Percentiles rank a stretch among this genome's conserved stretches.
These are phyloP conservation scores for Phrynocephalus guinanensis DNA, from an alignment of 2,797 vertebrate species.

Conservation along the genomic window DNA sequence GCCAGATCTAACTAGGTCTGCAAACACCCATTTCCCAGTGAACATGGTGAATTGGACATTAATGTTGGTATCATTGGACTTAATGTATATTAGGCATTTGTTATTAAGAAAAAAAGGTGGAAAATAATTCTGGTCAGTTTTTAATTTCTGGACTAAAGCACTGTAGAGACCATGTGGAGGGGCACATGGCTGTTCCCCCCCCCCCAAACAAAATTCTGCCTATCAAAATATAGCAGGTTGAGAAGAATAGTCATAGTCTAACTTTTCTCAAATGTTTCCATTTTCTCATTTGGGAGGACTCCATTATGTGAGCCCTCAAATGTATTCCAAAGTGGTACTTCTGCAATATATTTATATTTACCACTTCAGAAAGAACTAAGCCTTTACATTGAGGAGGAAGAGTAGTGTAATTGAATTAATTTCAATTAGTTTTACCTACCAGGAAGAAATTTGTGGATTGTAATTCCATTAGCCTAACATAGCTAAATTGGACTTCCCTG, in stretches of 20 bases:
- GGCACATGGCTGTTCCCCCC: neutral
- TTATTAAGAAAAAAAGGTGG: neutral
- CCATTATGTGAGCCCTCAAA: neutral
- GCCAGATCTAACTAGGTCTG: neutral
- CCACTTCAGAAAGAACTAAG: neutral
- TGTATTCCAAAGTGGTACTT: neutral
- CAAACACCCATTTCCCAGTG: neutral
- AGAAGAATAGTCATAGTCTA: neutral
- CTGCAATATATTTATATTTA: neutral
- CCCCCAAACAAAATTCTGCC: neutral
- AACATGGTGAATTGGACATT: neutral
- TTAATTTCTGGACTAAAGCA: neutral
- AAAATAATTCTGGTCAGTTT: neutral
- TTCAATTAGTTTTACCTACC: slow-evolving; percentile 15
- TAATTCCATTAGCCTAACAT: slow-evolving; percentile 32
- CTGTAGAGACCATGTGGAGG: neutral
- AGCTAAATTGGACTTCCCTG: slow-evolving; percentile 13
- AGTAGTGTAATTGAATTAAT: slow-evolving; percentile 25
- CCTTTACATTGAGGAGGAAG: slow-evolving; percentile 7
- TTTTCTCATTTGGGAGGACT: neutral
- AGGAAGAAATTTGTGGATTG: neutral
- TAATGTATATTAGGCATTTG: neutral
- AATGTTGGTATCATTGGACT: neutral
- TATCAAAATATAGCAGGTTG: neutral
- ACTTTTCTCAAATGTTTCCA: neutral